These are phyloP conservation scores for Chondrilla cf. caribensis DNA, from an alignment of 37 sponge, comb jelly and placozoan species.

Conservation along the genomic window DNA sequence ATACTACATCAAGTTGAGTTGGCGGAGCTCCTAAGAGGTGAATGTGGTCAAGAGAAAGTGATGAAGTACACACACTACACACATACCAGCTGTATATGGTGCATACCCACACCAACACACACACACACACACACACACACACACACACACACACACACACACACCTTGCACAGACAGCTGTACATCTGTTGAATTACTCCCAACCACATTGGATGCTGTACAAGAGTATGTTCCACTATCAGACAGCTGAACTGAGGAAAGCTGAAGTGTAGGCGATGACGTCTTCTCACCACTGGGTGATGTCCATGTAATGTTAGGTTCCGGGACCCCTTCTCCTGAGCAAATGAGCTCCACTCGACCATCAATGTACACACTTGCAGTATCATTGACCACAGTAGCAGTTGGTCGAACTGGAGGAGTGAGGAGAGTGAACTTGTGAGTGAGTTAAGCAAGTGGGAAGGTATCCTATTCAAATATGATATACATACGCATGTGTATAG, in stretches of 20 bases:
- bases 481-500: no score
- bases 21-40: conserved; percentile 34
- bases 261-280: background rate
- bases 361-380: conserved; percentile 17
- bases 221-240: conserved; percentile 38
- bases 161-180: conserved; percentile 35
- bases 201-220: conserved; percentile 30
- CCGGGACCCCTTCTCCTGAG: conserved; percentile 24
- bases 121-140: no score
- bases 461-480: no score
- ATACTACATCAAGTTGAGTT: background rate
- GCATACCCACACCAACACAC: no score
- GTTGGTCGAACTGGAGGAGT: conserved; percentile 41
- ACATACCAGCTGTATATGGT: no score
- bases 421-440: background rate
- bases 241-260: background rate
- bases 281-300: background rate
- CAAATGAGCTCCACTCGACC: conserved; percentile 11
- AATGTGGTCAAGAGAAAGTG: background rate
- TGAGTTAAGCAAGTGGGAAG: background rate
- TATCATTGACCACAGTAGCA: background rate
- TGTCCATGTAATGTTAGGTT: conserved; percentile 25
- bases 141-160: background rate
- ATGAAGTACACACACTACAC: no score
- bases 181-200: background rate